Conservation (phyloP, 2,797 vertebrate genomes). For the Eurystomus glaucurus region DNA sequence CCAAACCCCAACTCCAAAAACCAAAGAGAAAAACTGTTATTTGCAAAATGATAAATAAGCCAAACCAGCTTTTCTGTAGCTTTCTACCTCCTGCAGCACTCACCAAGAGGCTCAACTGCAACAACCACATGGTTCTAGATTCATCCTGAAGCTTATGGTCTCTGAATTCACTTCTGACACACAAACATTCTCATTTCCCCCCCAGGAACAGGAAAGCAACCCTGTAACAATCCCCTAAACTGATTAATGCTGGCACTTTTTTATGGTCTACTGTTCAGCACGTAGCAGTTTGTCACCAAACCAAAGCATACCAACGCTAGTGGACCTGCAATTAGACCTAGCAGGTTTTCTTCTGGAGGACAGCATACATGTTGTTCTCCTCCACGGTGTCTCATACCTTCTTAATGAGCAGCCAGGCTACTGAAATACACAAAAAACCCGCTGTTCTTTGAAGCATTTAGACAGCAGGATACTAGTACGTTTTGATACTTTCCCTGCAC, state of each 20-base stretch:
- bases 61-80: background rate
- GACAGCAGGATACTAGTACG: constrained; percentile 56
- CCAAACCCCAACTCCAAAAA: background rate
- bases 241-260: background rate
- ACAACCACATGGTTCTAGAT: background rate
- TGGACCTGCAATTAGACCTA: background rate
- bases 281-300: background rate
- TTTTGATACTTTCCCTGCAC: constrained; percentile 27
- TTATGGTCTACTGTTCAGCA: background rate
- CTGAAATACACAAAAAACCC: constrained; percentile 43
- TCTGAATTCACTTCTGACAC: background rate
- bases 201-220: background rate
- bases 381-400: constrained; percentile 4
- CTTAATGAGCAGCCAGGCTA: constrained; percentile 59
- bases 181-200: background rate
- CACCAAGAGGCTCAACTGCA: fast-evolving
- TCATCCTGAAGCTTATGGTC: background rate
- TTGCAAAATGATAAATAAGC: background rate
- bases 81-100: background rate
- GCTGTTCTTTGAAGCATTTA: constrained; percentile 61
- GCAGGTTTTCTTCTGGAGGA: constrained; percentile 37
- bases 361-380: constrained; percentile 22
- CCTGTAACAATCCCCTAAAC: background rate
- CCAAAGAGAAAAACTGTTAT: background rate
- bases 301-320: background rate